Base-by-base conservation (phyloP, 2,888 invertebrate genomes). In the Bembecia ichneumoniformis region DNA sequence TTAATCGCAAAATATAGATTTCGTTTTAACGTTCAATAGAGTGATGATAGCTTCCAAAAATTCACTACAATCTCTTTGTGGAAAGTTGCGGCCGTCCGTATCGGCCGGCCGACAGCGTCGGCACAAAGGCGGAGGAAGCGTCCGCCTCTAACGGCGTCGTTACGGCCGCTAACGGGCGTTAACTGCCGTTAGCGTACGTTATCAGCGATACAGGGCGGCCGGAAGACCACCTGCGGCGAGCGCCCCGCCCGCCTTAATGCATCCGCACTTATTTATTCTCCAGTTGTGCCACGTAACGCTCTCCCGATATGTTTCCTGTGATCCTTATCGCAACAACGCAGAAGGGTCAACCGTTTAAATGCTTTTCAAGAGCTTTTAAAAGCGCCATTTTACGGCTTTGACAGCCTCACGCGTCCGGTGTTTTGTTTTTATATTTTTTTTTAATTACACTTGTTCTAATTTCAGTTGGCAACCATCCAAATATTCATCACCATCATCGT, bases 211-310 rank as follows among this genome's bases (percentile, higher is more conserved):
- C 28, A 28, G 73, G 75, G 73, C 71, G 71, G 74, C 50, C 51
- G 82, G 81, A 79, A 80, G 78, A 76, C 78, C 77, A 28, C 28
- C 28, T 28, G 28, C 28, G 78, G 78, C 78, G 79, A 78, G 77
- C 34, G 66, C 68, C 66, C 76, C 75, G 69, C 72, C 78, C 74
- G 74, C 78, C 81, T 78, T 84, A 82, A 83, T 82, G 81, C 82
- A 28, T 28, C 28, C 28, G 28, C 28, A 82, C 79, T 82, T 84
- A 82, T 84, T 86, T 84, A 83, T 81, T 76, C 62, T 58, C 76
- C 64, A 59, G 66, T 70, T 70, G 59, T 55, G 52, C 28, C 28
- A 28, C 28, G 28, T 28, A 28, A 28, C 28, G 28, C 28, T 28
- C 28, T 28, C 56, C 65, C 66, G 80, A 82, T 83, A 76, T 77